Evolutionary conservation across 2,888 invertebrate genomes (phyloP).

Genomic region (Heliconius hortense): DNA sequence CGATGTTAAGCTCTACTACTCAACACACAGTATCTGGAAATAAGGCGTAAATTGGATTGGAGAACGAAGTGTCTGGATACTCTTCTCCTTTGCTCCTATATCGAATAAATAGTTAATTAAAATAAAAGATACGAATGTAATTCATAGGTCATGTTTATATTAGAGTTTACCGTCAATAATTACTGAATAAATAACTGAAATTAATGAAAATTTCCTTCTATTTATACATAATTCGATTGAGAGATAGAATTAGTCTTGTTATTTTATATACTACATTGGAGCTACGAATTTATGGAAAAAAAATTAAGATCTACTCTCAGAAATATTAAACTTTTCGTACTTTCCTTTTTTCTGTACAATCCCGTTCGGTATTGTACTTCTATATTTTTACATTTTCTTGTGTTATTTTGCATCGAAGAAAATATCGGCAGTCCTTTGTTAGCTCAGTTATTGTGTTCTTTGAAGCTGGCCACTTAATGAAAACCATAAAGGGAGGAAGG

Average conservation of each 20-base stretch:
- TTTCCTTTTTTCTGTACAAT: not conserved
- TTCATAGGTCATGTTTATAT: no score
- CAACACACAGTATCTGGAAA: no score
- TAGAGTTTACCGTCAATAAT: no score
- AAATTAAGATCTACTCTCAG: not conserved
- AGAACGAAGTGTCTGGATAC: no score
- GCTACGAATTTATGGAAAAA: not conserved
- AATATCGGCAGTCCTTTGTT: slow-evolving; percentile 25
- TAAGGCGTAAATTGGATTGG: no score
- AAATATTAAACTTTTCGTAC: not conserved
- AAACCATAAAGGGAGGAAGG: slow-evolving; percentile 26
- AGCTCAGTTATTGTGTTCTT: slow-evolving; percentile 22
- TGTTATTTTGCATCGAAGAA: not conserved
- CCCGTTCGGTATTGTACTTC: not conserved
- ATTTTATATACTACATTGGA: not conserved
- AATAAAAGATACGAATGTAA: no score
- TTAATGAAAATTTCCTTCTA: no score
- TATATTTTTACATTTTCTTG: slow-evolving; percentile 4
- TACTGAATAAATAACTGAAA: no score
- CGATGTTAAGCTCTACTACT: no score
- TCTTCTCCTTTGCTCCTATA: no score
- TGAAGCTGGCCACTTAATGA: slow-evolving; percentile 32
- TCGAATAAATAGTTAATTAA: no score
- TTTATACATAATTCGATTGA: no score
- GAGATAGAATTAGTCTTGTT: not conserved